These are phyloP conservation scores for Lydus trimaculatus DNA, from an alignment of 2,888 invertebrate genomes.

Conservation along the genomic window DNA sequence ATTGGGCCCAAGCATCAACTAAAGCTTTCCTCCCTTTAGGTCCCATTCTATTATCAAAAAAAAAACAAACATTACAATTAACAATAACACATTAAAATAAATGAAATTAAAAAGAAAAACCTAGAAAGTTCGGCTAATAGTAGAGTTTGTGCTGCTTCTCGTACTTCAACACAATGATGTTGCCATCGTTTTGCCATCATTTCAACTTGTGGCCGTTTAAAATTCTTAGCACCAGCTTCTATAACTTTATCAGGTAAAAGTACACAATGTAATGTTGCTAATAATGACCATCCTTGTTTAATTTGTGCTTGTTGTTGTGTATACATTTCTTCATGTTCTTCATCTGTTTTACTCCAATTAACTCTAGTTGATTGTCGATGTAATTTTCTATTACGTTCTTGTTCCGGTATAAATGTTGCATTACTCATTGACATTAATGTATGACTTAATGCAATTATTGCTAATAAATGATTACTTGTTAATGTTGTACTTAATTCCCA, in stretches of 20 bases:
- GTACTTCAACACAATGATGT: constrained; percentile 96
- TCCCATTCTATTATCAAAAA: constrained; percentile 68
- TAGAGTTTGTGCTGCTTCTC: constrained; percentile 96
- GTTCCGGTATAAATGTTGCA: constrained; percentile 90
- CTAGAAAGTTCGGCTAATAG: constrained; percentile 84
- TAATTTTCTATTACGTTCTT: constrained; percentile 80
- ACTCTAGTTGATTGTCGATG: constrained; percentile 73
- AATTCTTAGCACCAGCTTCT: constrained; percentile 73
- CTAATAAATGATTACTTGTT: constrained; percentile 94
- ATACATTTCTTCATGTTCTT: constrained; percentile 83
- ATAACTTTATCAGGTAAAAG: constrained; percentile 90
- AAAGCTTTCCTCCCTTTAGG: constrained; percentile 90
- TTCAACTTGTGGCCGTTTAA: constrained; percentile 96
- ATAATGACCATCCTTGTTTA: constrained; percentile 96
- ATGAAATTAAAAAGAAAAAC: constrained; percentile 30
- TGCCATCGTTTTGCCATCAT: constrained; percentile 98
- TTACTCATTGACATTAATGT: constrained; percentile 98
- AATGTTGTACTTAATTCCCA: constrained; percentile 97
- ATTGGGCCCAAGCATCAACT: constrained; percentile 97
- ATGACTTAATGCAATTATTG: constrained; percentile 94
- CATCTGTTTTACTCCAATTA: constrained; percentile 76
- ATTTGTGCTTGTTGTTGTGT: constrained; percentile 91
- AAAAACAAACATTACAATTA: constrained; percentile 14
- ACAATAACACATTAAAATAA: constrained; percentile 11
- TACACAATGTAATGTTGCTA: constrained; percentile 96